These are phyloP conservation scores for Nephrotoma guestfalica DNA, from an alignment of 2,888 invertebrate genomes.

Conservation along the genomic window DNA sequence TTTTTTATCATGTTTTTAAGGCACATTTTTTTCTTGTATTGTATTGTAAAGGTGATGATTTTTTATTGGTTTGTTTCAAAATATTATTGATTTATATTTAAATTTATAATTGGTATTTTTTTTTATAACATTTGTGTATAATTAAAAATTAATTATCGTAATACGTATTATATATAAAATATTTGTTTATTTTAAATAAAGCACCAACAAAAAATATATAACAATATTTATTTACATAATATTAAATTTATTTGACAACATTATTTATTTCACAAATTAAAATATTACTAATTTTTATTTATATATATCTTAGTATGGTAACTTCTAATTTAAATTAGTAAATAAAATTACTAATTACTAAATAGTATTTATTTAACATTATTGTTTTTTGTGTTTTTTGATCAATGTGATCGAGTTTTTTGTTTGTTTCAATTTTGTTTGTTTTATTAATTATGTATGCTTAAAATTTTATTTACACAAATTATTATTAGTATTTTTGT, in stretches of 20 bases:
- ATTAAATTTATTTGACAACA: not conserved
- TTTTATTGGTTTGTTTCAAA: not conserved
- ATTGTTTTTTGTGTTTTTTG: not conserved
- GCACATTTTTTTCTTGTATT: not conserved
- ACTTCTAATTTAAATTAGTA: not conserved
- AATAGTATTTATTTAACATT: not conserved
- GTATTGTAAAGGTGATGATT: not conserved
- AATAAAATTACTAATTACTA: not conserved
- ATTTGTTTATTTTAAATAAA: not conserved
- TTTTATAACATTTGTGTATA: not conserved
- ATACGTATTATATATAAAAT: not conserved
- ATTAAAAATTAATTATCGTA: not conserved
- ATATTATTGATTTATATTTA: not conserved
- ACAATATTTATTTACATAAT: not conserved
- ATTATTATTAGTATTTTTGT: not conserved
- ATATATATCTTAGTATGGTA: not conserved
- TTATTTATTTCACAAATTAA: not conserved
- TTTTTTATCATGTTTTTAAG: not conserved
- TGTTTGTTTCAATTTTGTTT: not conserved
- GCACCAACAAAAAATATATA: not conserved
- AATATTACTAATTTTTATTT: not conserved
- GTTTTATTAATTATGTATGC: not conserved
- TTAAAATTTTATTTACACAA: not conserved
- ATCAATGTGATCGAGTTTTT: not conserved
- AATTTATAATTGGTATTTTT: not conserved